These are phyloP conservation scores for Smittia aterrima DNA, from an alignment of 2,888 invertebrate species.

Conservation along the genomic window DNA sequence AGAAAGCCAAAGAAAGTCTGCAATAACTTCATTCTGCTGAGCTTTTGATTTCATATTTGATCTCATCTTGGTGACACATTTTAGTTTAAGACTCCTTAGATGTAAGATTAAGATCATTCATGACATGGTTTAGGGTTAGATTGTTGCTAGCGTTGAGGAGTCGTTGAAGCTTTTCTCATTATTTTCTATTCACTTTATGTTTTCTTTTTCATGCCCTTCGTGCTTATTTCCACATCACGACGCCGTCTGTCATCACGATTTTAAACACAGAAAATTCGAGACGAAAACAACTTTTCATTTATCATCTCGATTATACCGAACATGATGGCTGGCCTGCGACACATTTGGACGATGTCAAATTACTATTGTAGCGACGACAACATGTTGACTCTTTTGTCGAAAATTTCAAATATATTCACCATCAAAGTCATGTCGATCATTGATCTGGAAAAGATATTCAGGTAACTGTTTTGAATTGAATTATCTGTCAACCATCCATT, in stretches of 20 bases:
- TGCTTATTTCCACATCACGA: background rate
- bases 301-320: constrained; percentile 72
- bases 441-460: constrained; percentile 70
- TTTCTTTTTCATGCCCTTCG: background rate
- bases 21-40: background rate
- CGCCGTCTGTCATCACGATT: constrained; percentile 18
- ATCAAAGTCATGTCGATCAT: constrained; percentile 72
- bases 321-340: constrained; percentile 78
- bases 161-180: too few relatives aligned
- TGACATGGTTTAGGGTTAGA: background rate
- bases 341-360: constrained; percentile 88
- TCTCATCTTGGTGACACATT: background rate
- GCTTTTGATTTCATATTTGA: background rate
- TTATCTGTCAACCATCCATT: background rate
- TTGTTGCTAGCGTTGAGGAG: background rate
- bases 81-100: too few relatives aligned
- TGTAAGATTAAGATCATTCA: too few relatives aligned
- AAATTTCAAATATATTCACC: constrained; percentile 79
- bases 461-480: constrained; percentile 55
- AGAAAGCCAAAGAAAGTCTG: background rate
- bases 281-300: constrained; percentile 66
- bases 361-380: constrained; percentile 82
- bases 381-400: constrained; percentile 78
- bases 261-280: constrained; percentile 63
- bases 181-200: background rate